Evolutionary conservation across 2,797 vertebrate genomes (phyloP).

Genomic region (Acanthurus leucopareius): DNA sequence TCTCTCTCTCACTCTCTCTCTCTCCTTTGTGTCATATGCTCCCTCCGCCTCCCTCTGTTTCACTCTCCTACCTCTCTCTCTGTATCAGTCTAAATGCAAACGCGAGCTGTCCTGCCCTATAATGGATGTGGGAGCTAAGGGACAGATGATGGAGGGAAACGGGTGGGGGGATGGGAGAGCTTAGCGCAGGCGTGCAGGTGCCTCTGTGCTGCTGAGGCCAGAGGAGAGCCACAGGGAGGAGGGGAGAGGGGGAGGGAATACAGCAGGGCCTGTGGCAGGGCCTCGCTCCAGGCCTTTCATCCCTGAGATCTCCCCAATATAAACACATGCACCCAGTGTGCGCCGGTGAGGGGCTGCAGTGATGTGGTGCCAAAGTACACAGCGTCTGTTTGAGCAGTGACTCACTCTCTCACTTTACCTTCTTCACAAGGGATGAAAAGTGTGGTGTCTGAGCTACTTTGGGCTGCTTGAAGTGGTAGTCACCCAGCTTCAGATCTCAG

Average conservation of each 20-base stretch:
- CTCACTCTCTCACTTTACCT: slow-evolving; percentile 27
- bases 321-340: slow-evolving; percentile 46
- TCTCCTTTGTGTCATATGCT: slow-evolving; percentile 63
- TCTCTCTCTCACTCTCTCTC: slow-evolving; percentile 52
- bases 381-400: slow-evolving; percentile 36
- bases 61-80: slow-evolving; percentile 39
- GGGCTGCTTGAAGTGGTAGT: background rate
- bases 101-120: slow-evolving; percentile 73
- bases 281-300: slow-evolving; percentile 39
- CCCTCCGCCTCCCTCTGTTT: slow-evolving; percentile 51
- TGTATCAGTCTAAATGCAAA: slow-evolving; percentile 61
- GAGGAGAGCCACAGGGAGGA: slow-evolving; percentile 32
- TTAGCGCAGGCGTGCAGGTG: slow-evolving; percentile 84
- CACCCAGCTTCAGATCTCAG: slow-evolving; percentile 1
- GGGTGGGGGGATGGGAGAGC: slow-evolving; percentile 66
- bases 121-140: slow-evolving; percentile 79
- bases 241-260: background rate
- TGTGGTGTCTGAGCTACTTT: background rate
- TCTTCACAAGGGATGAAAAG: slow-evolving; percentile 22
- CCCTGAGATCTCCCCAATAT: slow-evolving; percentile 42
- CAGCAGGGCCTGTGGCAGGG: slow-evolving; percentile 6
- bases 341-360: slow-evolving; percentile 50
- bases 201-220: slow-evolving; percentile 64
- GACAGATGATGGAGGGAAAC: slow-evolving; percentile 78
- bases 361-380: slow-evolving; percentile 55